Base-by-base conservation (phyloP, 2,113 vertebrate genomes). In the Pelecanus crispus region DNA sequence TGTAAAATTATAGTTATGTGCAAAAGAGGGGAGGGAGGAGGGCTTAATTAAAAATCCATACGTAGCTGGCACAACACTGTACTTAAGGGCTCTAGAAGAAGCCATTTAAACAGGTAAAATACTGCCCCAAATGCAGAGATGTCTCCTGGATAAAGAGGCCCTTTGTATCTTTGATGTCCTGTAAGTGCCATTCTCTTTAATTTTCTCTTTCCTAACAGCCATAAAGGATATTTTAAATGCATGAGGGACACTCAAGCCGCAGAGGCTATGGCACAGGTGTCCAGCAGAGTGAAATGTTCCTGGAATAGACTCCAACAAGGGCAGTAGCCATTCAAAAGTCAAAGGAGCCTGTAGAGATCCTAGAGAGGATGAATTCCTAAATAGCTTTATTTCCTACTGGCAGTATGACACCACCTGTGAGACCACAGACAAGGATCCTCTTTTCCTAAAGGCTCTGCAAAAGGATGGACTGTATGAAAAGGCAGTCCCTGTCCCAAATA, bases 41-140 rank as follows among this genome's bases (percentile, higher is more conserved):
- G 73, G 68, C 75, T 95, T 97, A 86, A 97, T 96, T 97, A 96
- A 95, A 96, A 97, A 96, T 96, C 92, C 86, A 92, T 94, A 95
- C 86, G 88, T 89, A 78, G 59, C 71, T 92, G 95, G 96, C 42
- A 1, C 92, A 93, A 86, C 67, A 77, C 42, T 91, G 78, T 91
- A 86, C 86, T 96, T 95, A 91, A 93, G 78, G 88, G 73, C 77
- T 92, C 71, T 29, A 40, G 71, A 91, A 96, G 50, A 74, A 92
- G 68, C 92, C 73, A 95, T 92, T 97, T 93, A 75, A 93, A 45
- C 47, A 81, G 84, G 88, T 96, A 83, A 96, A 95, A 92, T 92
- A 92, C 88, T 94, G 85, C 78, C 90, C 80, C 83, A 77, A 94
- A 93, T 91, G 70, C 59, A 88, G 63, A 95, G 84, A 61, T 86